These are phyloP conservation scores for Chymomyza costata DNA, from an alignment of 1,140 invertebrate genomes.

Conservation along the genomic window DNA sequence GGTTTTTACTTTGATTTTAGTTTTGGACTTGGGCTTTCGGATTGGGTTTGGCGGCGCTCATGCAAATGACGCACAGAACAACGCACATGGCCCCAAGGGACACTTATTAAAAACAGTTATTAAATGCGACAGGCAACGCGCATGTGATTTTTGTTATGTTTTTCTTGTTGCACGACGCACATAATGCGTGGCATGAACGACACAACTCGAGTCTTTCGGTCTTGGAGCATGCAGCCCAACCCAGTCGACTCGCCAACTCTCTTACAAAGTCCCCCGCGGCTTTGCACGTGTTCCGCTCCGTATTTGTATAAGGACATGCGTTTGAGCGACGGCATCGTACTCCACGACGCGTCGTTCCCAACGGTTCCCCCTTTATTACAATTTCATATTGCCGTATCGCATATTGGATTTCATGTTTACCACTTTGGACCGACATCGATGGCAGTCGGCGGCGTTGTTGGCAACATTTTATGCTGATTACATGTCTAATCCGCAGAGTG, in stretches of 20 bases:
- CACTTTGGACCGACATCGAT: conserved; percentile 46
- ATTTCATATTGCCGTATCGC: conserved; percentile 46
- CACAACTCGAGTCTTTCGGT: too few relatives aligned
- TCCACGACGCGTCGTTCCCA: conserved; percentile 22
- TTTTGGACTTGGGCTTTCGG: conserved; percentile 1
- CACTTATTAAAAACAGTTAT: conserved; percentile 73
- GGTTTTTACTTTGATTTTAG: conserved; percentile 7
- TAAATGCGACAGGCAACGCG: conserved; percentile 71
- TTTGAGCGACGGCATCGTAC: conserved; percentile 34
- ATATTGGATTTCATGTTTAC: conserved; percentile 72
- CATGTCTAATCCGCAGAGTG: conserved; percentile 71
- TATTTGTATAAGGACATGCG: conserved; percentile 69
- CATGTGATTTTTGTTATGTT: conserved; percentile 61
- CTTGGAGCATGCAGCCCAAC: conserved; percentile 20
- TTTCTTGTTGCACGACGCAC: conserved; percentile 8
- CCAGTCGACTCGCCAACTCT: conserved; percentile 50
- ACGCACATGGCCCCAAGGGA: conserved; percentile 57
- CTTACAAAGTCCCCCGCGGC: conserved; percentile 72
- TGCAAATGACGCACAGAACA: conserved; percentile 52
- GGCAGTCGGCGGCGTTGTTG: conserved; percentile 36
- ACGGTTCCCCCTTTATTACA: conserved; percentile 27
- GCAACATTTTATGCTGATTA: conserved; percentile 72
- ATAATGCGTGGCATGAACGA: conserved; percentile 51
- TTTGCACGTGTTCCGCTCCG: conserved; percentile 70
- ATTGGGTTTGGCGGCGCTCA: conserved; percentile 11